Base-by-base conservation (phyloP, 2,888 invertebrate genomes). In the Orthosia gracilis region DNA sequence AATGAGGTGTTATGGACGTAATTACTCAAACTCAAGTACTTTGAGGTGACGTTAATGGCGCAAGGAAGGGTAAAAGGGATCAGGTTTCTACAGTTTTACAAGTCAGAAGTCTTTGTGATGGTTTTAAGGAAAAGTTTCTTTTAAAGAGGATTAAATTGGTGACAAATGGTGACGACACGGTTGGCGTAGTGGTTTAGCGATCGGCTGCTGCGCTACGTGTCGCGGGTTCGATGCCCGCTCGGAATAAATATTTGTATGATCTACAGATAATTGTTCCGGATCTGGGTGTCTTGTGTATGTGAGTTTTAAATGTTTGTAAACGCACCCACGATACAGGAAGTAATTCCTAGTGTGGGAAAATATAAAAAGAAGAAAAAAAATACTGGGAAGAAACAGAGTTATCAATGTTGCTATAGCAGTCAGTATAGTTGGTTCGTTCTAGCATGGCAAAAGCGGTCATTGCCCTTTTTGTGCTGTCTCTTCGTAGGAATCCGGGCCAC, bases 11-110 rank as follows among this genome's bases (percentile, higher is more conserved):
- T 64, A 52, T 52, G n/a, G 50, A 17, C 21, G 63, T 79, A 85
- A 85, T 86, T 78, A 87, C 76, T 86, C 80, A 85, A 85, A 63
- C 71, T 74, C 21, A 11, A 73, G 67, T 61, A 59, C 72, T 85
- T 73, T 31, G 18, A 18, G 70, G 61, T 55, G 85, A 80, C 78
- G 73, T 74, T 86, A 85, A 85, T 80, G 81, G 70, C 54, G 52
- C 17, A 2, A 23, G n/a, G 50, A 74, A 64, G 57, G 54, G 54
- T 63, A 45, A 23, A 68, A 63, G n/a, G 63, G 23, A 55, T 65
- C 54, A 54, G 31, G 40, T 54, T 65, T 21, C 54, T 45, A 52
- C 54, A 64, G 45, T 78, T 77, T 78, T 49, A 69, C 69, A 76
- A 82, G 77, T 65, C 59, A 69, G 65, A 52, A 57, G 26, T 55